phyloP scores from a whole-genome alignment of 2,797 vertebrate species.

The Sebastes trivittatus region DNA sequence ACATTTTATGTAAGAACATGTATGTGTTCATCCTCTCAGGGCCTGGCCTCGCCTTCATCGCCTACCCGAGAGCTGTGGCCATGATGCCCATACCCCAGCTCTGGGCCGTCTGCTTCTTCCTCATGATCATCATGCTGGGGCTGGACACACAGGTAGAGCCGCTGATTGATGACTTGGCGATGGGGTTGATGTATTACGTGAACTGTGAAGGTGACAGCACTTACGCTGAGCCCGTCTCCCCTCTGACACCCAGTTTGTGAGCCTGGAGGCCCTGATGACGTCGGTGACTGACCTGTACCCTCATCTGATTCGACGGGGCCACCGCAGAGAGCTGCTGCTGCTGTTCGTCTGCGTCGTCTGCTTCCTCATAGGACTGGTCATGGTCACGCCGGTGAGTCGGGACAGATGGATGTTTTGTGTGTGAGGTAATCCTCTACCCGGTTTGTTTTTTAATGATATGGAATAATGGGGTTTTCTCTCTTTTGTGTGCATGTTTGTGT shows the following conservation, averaged over 20 bases:
- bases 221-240: background rate
- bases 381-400: slow-evolving; percentile 89
- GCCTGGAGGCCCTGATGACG: slow-evolving; percentile 93
- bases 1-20: background rate
- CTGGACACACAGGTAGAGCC: slow-evolving; percentile 90
- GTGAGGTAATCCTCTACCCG: background rate
- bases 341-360: slow-evolving; percentile 82
- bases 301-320: slow-evolving; percentile 81
- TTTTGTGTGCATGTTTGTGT: background rate
- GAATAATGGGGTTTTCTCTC: background rate
- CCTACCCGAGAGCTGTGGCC: slow-evolving; percentile 89
- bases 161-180: background rate
- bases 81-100: slow-evolving; percentile 94
- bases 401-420: background rate
- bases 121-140: slow-evolving; percentile 95
- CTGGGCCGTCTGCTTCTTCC: slow-evolving; percentile 94
- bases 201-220: background rate
- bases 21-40: slow-evolving; percentile 74
- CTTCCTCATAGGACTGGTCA: slow-evolving; percentile 88
- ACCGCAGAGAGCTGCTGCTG: slow-evolving; percentile 88
- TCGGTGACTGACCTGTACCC: slow-evolving; percentile 90
- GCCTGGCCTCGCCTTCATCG: slow-evolving; percentile 92
- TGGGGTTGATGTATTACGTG: background rate
- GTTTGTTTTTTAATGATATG: background rate
- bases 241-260: slow-evolving; percentile 86